Evolutionary conservation across 2,888 invertebrate genomes (phyloP), one percentile per base, ranked within the genome.

Genomic region (Ophion costatus): DNA sequence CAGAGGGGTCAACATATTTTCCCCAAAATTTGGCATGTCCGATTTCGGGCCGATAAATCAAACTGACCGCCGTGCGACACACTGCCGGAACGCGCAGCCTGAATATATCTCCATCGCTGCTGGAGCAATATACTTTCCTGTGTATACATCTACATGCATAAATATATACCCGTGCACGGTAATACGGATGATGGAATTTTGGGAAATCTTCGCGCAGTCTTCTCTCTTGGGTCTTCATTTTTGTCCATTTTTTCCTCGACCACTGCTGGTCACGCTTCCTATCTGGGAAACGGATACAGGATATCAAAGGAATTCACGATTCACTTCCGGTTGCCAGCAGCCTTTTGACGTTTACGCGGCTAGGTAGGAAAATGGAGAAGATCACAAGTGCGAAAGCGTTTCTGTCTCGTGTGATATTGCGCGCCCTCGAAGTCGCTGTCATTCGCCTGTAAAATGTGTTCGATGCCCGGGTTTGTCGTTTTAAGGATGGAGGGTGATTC

Each of bases 31-130:
- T 92, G 90, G 90, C 91, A 89, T 88, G 89, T 89, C 90, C 90
- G 74, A 91, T 92, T 91, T 90, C 90, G 89, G 85, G 87, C 92
- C 91, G 89, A 93, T 93, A 93, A 93, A 93, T 93, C 93, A 93
- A 93, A 93, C 91, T 92, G 93, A 93, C 93, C 92, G 89, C 86
- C 80, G 86, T 74, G 87, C 86, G 84, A 86, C 75, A 80, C 76
- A 73, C 59, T 61, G 82, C 76, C 51, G 71, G 59, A 66, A n/a
- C 57, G 38, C 69, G 56, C 70, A 57, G 75, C 42, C 73, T 22
- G 82, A 76, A 79, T 82, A 82, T 77, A 85, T 85, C 80, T 82
- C 73, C 76, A 82, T 80, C 79, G 75, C 45, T 61, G 75, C 29
- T 51, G 61, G 71, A 66, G 80, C 74, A 74, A 80, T 73, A 85